A percentile compares a stretch with the other conserved stretches of the same genome.
phyloP scores from a whole-genome alignment of 2,888 invertebrate genomes.

The Lymantria dispar region DNA sequence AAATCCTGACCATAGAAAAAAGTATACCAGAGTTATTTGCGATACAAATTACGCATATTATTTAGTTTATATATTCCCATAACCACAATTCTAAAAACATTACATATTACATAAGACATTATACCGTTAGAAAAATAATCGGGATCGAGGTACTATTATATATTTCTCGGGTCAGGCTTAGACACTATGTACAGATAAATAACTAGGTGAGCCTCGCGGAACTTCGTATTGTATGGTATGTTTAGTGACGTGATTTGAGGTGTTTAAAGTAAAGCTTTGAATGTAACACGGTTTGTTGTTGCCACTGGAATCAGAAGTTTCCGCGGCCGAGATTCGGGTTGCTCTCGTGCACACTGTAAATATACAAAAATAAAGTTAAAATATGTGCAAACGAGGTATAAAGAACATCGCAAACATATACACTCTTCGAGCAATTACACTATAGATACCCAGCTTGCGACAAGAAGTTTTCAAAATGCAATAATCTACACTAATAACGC shows the following conservation, averaged over 20 bases:
- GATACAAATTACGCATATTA: slow-evolving; percentile 8
- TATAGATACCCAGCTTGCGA: too few species aligned
- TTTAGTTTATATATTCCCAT: slow-evolving; percentile 1
- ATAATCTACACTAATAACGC: too few species aligned
- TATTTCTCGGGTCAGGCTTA: slow-evolving; percentile 28
- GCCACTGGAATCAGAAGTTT: slow-evolving; percentile 71
- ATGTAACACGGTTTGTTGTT: slow-evolving; percentile 18
- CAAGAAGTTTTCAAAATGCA: too few species aligned
- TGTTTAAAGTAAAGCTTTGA: slow-evolving; percentile 43
- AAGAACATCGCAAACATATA: neutral
- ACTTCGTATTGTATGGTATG: too few species aligned
- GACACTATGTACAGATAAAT: slow-evolving; percentile 29
- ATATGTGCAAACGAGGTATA: neutral
- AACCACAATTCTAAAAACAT: slow-evolving; percentile 1
- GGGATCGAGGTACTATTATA: neutral
- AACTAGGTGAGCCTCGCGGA: neutral
- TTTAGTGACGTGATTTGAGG: slow-evolving; percentile 37
- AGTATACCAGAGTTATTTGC: slow-evolving; percentile 11
- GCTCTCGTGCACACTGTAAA: slow-evolving; percentile 85
- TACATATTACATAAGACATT: neutral
- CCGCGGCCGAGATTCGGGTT: slow-evolving; percentile 79
- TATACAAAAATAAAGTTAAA: slow-evolving; percentile 20
- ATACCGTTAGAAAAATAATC: neutral
- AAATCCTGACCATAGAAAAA: slow-evolving; percentile 35
- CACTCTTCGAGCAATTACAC: too few species aligned